Evolutionary conservation across 1,140 invertebrate species (phyloP), one percentile per base, ranked within the genome.

Genomic region (Drosophila pruinosa): DNA sequence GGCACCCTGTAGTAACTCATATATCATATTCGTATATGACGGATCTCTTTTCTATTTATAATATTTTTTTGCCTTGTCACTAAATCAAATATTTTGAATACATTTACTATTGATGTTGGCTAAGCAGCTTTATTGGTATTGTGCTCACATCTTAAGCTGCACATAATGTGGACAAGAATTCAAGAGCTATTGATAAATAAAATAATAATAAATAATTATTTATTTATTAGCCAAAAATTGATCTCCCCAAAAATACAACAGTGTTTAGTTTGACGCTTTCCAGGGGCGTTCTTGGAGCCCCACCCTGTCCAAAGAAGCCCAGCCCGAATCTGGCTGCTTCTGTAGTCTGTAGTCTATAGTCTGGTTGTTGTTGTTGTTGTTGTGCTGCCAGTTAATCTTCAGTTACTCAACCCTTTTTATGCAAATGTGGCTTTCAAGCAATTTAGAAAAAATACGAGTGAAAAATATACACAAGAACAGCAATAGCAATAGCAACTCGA

Each of bases 381-480:
- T 62, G 72, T 22, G 52, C 54, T 80, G 81, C 61, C 81, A 73
- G 77, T 85, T 85, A 81, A 86, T 86, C 78, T 86, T 85, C 81
- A 86, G 81, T 71, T 81, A 85, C 77, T 86, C 81, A 85, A 86
- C 82, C 81, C 82, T 88, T 86, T 86, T 88, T 86, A 86, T 86
- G 82, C 78, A 88, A 86, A 86, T 86, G 70, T 53, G 64, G 57
- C 64, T 76, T 64, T 81, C 57, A 67, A 70, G 78, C 76, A 81
- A 88, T 77, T 77, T 77, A 74, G 64, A 81, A 86, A 77, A 80
- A 80, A 85, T 70, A 65, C 72, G 57, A 76, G 78, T 77, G 52
- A 82, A 75, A 82, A 81, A 75, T 72, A 83, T 75, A 78, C 34
- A 78, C 39, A 70, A 52, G 57, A 68, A 68, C 21, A 75, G 38